A percentile compares a stretch with the other conserved stretches of the same genome.
phyloP scores from a whole-genome alignment of 2,113 vertebrate species.

The Antigone vipio region DNA sequence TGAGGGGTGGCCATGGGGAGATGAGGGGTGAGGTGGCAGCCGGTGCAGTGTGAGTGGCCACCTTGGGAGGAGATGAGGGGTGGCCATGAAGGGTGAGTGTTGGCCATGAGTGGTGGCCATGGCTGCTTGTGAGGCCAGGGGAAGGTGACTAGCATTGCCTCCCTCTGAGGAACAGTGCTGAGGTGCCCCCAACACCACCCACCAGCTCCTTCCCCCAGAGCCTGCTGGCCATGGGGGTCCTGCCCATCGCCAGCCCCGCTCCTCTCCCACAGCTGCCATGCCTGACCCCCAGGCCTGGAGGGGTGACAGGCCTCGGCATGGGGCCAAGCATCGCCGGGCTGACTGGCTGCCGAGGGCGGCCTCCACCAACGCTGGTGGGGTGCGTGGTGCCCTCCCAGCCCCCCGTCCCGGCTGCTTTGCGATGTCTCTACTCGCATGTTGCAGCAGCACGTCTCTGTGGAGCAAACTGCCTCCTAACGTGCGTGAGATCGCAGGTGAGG shows the following conservation, averaged over 20 bases:
- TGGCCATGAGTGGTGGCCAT: background rate
- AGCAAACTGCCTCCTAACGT: background rate
- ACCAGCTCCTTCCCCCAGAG: background rate
- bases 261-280: background rate
- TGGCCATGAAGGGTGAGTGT: background rate
- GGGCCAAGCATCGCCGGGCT: accelerated
- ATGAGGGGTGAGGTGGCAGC: background rate
- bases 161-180: background rate
- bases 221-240: background rate
- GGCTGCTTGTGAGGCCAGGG: background rate
- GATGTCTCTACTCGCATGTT: accelerated
- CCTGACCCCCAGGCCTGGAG: too few species aligned
- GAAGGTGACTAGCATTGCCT: accelerated
- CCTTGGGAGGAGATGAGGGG: background rate
- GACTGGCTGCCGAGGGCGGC: background rate
- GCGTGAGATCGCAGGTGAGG: accelerated
- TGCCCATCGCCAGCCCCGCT: accelerated
- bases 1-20: background rate
- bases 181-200: background rate
- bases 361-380: background rate
- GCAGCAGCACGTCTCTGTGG: background rate
- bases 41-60: too few species aligned
- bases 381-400: accelerated
- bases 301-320: accelerated
- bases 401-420: accelerated